Evolutionary conservation across 2,888 invertebrate species (phyloP), one percentile per base, ranked within the genome.

Genomic region (Terebella lapidaria): DNA sequence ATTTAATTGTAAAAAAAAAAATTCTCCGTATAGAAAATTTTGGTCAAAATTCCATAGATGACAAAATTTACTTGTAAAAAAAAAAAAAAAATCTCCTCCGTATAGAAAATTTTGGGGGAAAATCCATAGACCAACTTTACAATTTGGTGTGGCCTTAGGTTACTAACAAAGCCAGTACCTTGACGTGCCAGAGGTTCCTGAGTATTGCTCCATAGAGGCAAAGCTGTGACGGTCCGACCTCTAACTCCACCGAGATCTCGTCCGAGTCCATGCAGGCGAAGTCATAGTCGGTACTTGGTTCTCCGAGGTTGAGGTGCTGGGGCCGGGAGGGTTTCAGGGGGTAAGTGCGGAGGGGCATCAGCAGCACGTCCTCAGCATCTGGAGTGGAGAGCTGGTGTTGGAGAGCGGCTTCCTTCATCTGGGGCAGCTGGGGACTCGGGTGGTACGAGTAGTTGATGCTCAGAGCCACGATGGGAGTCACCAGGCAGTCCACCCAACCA

Each of bases 401-500:
- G 15, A 49, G 25, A 2, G 42, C 54, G 1, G 22, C 22, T 22
- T 56, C 29, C 35, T 58, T 30, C 29, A 20, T 20, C 22, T 54
- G 49, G 20, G 29, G 29, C 35, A 61, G 26, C 35, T 27, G 54
- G 18, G 94, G 93, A 74, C 91, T 88, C 0, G 95, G 94, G 81
- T 96, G 94, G 79, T 94, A 96, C 24, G 87, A 87, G 79, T 94
- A 96, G 64, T 88, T 87, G 56, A 97, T 91, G 69, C 91, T 92
- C 24, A 96, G 83, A 0, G 94, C 93, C 3, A 94, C 90, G 65
- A 94, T 94, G 0, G 94, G 94, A 3, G 95, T 93, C 53, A 90
- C 90, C 94, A 94, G 94, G 75, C 94, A 94, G 77, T 95, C 94
- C 0, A 95, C 87, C 96, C 96, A 97, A 1, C 94, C 94, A 63